Percentiles rank a stretch among this genome's conserved stretches.
Evolutionary conservation across 2,113 vertebrate species (phyloP).

Genomic region (Noturus placidus): DNA sequence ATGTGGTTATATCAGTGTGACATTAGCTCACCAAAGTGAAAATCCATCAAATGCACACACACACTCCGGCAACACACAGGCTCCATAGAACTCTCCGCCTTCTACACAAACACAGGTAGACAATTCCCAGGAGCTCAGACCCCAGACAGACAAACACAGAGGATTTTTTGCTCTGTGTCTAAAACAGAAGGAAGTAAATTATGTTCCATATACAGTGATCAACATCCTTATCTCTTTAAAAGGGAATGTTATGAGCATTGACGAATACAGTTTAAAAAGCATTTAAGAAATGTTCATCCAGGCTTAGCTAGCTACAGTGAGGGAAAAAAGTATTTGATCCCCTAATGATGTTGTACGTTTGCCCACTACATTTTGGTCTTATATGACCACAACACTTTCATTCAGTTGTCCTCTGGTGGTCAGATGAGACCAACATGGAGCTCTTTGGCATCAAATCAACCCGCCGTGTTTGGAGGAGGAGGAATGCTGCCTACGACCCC

Average conservation of each 20-base stretch:
- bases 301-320: background rate
- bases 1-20: constrained; percentile 59
- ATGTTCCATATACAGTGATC: constrained; percentile 9
- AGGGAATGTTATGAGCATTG: background rate
- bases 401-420: too few relatives aligned
- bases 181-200: background rate
- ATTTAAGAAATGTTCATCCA: background rate
- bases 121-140: constrained; percentile 51
- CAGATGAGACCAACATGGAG: too few relatives aligned
- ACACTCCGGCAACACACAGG: constrained; percentile 65
- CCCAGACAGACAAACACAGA: constrained; percentile 34
- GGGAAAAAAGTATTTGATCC: too few relatives aligned
- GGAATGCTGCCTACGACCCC: too few relatives aligned
- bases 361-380: too few relatives aligned
- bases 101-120: constrained; percentile 68
- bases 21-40: constrained; percentile 60
- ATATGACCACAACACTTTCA: too few relatives aligned
- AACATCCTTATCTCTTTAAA: constrained; percentile 53
- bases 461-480: too few relatives aligned
- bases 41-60: constrained; percentile 62
- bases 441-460: too few relatives aligned
- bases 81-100: constrained; percentile 60
- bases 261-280: background rate
- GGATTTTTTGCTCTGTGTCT: background rate
- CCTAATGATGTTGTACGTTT: too few relatives aligned